Conservation (phyloP, 35 echinoderm and acorn worm genomes). For the Apostichopus californicus region DNA sequence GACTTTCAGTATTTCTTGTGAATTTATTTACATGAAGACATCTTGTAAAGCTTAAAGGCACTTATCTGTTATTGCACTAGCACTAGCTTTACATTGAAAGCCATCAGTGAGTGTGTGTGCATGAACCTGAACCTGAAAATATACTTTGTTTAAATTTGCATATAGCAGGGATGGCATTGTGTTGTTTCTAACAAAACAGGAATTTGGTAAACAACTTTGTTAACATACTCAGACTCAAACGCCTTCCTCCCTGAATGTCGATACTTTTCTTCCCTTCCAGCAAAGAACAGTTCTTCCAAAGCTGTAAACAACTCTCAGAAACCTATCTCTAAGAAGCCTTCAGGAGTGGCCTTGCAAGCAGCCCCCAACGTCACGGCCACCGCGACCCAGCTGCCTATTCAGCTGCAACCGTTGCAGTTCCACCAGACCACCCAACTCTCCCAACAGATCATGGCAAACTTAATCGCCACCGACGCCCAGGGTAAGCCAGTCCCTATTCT, state of each 20-base stretch:
- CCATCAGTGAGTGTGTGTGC: too few relatives aligned
- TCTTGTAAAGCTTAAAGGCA: too few relatives aligned
- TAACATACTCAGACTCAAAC: too few relatives aligned
- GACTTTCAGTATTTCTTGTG: too few relatives aligned
- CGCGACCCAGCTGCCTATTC: slow-evolving; percentile 29
- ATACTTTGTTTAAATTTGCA: too few relatives aligned
- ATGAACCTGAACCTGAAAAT: too few relatives aligned
- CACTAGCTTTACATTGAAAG: too few relatives aligned
- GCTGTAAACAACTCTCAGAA: slow-evolving; percentile 50
- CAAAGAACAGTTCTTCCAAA: slow-evolving; percentile 76
- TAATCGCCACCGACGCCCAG: slow-evolving; percentile 72
- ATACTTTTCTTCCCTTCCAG: slow-evolving; percentile 18
- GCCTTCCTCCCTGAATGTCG: background rate
- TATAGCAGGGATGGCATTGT: too few relatives aligned
- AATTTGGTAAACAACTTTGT: too few relatives aligned
- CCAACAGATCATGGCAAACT: slow-evolving; percentile 71
- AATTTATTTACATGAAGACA: too few relatives aligned
- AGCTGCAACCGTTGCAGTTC: slow-evolving; percentile 13
- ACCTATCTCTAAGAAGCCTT: slow-evolving; percentile 50
- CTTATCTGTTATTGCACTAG: too few relatives aligned
- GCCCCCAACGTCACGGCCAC: slow-evolving; percentile 2
- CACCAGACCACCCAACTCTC: slow-evolving; percentile 58
- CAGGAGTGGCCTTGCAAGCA: slow-evolving; percentile 61
- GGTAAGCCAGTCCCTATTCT: slow-evolving; percentile 71
- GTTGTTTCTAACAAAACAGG: too few relatives aligned